Evolutionary conservation across 1,140 invertebrate species (phyloP).

Genomic region (Drosophila bifasciata): DNA sequence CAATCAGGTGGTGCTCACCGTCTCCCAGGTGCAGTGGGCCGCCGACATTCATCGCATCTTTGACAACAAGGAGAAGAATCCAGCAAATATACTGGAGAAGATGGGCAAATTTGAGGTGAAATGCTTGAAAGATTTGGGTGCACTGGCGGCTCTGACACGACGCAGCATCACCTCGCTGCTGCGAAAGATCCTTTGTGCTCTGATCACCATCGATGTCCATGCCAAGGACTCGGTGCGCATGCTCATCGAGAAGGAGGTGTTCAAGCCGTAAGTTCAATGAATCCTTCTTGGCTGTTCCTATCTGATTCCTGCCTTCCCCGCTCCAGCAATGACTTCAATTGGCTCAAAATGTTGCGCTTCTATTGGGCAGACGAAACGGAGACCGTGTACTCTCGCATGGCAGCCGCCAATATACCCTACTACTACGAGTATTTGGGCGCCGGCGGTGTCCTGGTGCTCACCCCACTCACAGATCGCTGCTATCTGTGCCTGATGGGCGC

Average conservation of each 20-base stretch:
- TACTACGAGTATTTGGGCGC: conserved; percentile 97
- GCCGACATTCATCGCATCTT: conserved; percentile 90
- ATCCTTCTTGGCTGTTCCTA: neutral
- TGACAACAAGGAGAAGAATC: conserved; percentile 84
- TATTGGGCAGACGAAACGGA: conserved; percentile 93
- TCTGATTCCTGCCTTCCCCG: neutral
- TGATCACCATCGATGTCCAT: conserved; percentile 95
- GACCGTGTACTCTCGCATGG: conserved; percentile 91
- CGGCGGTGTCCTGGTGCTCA: conserved; percentile 91
- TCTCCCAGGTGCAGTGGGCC: conserved; percentile 95
- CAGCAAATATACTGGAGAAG: conserved; percentile 84
- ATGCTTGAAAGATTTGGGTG: conserved; percentile 90
- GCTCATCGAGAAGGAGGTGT: conserved; percentile 88
- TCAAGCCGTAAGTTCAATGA: conserved; percentile 85
- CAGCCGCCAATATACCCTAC: conserved; percentile 91
- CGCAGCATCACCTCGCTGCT: conserved; percentile 89
- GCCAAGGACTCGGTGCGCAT: conserved; percentile 92
- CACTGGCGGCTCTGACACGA: conserved; percentile 90
- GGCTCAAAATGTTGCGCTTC: conserved; percentile 95
- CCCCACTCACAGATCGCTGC: conserved; percentile 92
- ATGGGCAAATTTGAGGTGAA: conserved; percentile 89
- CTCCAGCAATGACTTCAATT: conserved; percentile 91
- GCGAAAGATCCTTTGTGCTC: conserved; percentile 90
- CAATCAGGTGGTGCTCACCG: conserved; percentile 88
- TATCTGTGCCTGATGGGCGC: conserved; percentile 95